Base-by-base conservation (phyloP, 2,888 invertebrate species). In the Sphinx pinastri region DNA sequence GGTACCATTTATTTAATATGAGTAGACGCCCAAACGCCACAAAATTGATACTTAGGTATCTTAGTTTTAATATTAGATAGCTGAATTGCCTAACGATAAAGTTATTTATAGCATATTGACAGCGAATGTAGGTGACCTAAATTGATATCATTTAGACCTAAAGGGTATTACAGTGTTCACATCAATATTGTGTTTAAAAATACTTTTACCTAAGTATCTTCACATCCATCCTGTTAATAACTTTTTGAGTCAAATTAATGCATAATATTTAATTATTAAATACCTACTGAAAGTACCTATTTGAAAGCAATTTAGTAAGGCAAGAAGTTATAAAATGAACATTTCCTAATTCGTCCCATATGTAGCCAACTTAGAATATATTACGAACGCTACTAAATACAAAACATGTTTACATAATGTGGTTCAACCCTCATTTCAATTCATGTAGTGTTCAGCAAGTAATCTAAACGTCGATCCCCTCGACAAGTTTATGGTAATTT, bases 361-460 rank as follows among this genome's bases (percentile, higher is more conserved):
- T 38, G 38, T 5, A 38, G 38, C 38, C 8, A 38, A 38, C 2
- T 38, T 7, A 38, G 2, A 38, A 38, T 38, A 38, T 38, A 38
- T 38, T 38, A 38, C 38, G 3, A 38, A 38, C 5, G 38, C 38
- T 10, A 19, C 2, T 19, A 55, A 19, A 55, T 55, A 54, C 16
- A 55, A 55, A 8, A 16, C 16, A 54, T 16, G 10, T 54, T 54
- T 52, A 14, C 52, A 57, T n/a, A n/a, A n/a, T 60, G 45, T 47
- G 45, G 14, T 3, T 60, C 60, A 60, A 60, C 60, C 38, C 60
- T 60, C 60, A 45, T 60, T 60, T n/a, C 45, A 60, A 60, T 60
- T 60, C 45, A 60, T 10, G 16, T 60, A 60, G 60, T 60, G 45
- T 60, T 60, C 60, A 60, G 38, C n/a, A 60, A 38, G 60, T 60